Evolutionary conservation across 2,797 vertebrate genomes (phyloP), one percentile per base, ranked within the genome.

Genomic region (Alauda arvensis): DNA sequence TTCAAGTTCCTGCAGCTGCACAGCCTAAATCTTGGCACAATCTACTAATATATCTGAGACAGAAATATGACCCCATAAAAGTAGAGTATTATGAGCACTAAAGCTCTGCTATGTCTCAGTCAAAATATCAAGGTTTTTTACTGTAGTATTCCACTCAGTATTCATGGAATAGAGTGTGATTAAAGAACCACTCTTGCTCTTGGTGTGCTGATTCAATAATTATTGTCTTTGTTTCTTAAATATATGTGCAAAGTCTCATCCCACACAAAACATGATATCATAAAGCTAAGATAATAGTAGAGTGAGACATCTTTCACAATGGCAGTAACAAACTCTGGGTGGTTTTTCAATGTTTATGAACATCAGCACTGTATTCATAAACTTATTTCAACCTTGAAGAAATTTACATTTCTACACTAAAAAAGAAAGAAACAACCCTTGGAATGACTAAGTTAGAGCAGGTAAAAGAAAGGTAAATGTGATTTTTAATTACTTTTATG

Each of bases 41-140:
- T 91, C 74, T 93, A 90, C 93, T 91, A 95, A 90, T 93, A 91
- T 88, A 94, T 94, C 70, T 92, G 85, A 80, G 67, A 92, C 77
- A 96, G 88, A 96, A 97, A 96, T 95, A 93, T 70, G 79, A 91
- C 82, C 86, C 59, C 67, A 94, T 92, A 92, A 95, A 96, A 94
- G 69, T 40, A 89, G 81, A 94, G 84, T 91, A 93, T 93, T 83
- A 90, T 78, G 75, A 90, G 66, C 85, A 82, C 82, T 92, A 89
- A 83, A 94, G 92, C 76, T 93, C 91, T 94, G 89, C 91, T 93
- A 80, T 71, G 89, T 71, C 87, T 94, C 90, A 83, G 92, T 95
- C 88, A 94, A 95, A 96, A 95, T 94, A 92, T 85, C 91, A 77
- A 83, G 33, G 28, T 40, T 83, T 95, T 95, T 93, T 94, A 95